Evolutionary conservation across 2,797 vertebrate genomes (phyloP).

Genomic region (Gambelia wislizenii): DNA sequence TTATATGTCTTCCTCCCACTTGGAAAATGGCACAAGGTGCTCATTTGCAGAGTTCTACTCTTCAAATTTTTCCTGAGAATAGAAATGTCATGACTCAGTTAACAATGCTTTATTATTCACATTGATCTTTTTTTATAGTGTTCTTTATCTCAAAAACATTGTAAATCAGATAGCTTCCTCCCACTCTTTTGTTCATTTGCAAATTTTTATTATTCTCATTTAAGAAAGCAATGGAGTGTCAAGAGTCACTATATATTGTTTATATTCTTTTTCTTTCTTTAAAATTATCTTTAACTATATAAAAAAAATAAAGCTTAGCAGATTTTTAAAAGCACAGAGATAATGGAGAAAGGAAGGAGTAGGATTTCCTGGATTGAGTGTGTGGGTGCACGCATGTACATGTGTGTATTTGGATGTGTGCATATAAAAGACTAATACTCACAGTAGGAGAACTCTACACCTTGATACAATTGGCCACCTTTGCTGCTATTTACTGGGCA

Average conservation of each 20-base stretch:
- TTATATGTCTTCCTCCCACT: slow-evolving; percentile 83
- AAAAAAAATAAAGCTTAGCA: slow-evolving; percentile 68
- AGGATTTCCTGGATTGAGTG: background rate
- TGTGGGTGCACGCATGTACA: background rate
- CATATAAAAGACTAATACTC: background rate
- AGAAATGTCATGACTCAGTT: slow-evolving; percentile 85
- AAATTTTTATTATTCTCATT: slow-evolving; percentile 83
- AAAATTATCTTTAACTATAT: slow-evolving; percentile 75
- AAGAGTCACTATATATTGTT: slow-evolving; percentile 80
- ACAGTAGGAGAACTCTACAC: background rate
- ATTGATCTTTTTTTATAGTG: slow-evolving; percentile 81
- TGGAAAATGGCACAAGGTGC: slow-evolving; percentile 80
- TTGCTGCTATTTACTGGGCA: background rate
- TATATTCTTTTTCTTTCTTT: slow-evolving; percentile 72
- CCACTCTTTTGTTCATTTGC: slow-evolving; percentile 84
- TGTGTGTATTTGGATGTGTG: background rate
- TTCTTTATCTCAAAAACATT: slow-evolving; percentile 85
- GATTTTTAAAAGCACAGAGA: slow-evolving; percentile 61
- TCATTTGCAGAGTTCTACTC: slow-evolving; percentile 80
- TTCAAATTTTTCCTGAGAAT: slow-evolving; percentile 80
- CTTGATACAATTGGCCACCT: background rate
- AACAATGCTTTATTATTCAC: slow-evolving; percentile 85
- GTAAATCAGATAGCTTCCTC: slow-evolving; percentile 84
- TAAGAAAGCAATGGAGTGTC: slow-evolving; percentile 80
- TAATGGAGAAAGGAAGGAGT: slow-evolving; percentile 42